Evolutionary conservation across 2,888 invertebrate species (phyloP).

Genomic region (Papilio demoleus): DNA sequence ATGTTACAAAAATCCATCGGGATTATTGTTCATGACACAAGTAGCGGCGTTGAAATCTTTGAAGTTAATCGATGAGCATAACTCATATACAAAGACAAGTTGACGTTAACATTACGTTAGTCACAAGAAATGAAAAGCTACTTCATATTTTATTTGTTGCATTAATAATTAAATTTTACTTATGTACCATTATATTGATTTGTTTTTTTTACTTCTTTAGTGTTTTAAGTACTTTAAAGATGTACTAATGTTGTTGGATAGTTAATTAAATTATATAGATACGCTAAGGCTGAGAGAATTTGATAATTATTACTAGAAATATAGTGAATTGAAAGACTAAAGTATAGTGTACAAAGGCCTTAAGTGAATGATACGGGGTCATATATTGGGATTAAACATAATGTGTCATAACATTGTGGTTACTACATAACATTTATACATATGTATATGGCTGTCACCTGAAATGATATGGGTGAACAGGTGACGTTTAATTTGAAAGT

Average conservation of each 20-base stretch:
- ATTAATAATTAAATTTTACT: not conserved
- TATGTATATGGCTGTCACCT: constrained; percentile 34
- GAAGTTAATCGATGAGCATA: constrained; percentile 54
- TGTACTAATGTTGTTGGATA: no score
- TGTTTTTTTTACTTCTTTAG: no score
- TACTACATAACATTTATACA: constrained; percentile 23
- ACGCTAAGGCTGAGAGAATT: no score
- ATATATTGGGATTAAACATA: constrained; percentile 4
- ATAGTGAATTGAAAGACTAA: not conserved
- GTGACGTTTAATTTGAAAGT: constrained; percentile 27
- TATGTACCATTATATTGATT: not conserved
- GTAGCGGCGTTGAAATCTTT: constrained; percentile 65
- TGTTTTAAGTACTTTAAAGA: no score
- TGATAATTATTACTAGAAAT: no score
- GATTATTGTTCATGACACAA: constrained; percentile 62
- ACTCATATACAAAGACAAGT: constrained; percentile 7
- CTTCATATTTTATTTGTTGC: not conserved
- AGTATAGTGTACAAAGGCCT: not conserved
- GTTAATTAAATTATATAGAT: no score
- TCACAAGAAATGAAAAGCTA: no score
- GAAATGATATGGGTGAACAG: constrained; percentile 32
- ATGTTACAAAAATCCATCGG: constrained; percentile 60
- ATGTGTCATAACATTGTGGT: constrained; percentile 14
- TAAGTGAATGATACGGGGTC: not conserved
- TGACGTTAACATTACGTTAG: not conserved